Percentiles rank a stretch among this genome's conserved stretches.
Evolutionary conservation across 1,140 invertebrate genomes (phyloP).

Genomic region (Apis cerana): DNA sequence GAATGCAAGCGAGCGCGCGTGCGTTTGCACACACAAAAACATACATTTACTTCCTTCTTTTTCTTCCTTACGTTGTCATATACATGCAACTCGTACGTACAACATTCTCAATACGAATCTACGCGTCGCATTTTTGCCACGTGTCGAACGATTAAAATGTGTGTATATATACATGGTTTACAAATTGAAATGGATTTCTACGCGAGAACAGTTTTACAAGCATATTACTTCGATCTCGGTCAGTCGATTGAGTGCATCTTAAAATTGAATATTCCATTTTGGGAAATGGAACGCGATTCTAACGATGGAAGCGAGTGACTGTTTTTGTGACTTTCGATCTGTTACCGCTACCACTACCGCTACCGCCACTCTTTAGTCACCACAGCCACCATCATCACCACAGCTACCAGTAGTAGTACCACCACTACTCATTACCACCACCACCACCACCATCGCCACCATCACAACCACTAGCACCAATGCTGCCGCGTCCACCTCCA

Average conservation of each 20-base stretch:
- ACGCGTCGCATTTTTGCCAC: slow-evolving; percentile 46
- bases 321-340: slow-evolving; percentile 26
- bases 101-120: not conserved
- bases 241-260: not conserved
- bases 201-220: too few relatives aligned
- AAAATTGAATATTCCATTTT: not conserved
- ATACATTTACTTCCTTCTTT: not conserved
- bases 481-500: not conserved
- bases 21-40: not conserved
- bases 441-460: not conserved
- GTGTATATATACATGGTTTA: not conserved
- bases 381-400: not conserved
- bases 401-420: not conserved
- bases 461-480: not conserved
- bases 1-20: not conserved
- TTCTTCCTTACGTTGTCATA: not conserved
- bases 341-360: slow-evolving; percentile 4
- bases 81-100: not conserved
- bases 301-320: slow-evolving; percentile 5
- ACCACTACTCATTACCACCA: not conserved
- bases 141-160: slow-evolving; percentile 29
- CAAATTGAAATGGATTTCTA: not conserved
- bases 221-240: not conserved
- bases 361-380: not conserved
- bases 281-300: not conserved